A percentile compares a stretch with the other conserved stretches of the same genome.
phyloP scores from a whole-genome alignment of 2,888 invertebrate genomes.

The Athalia circularis region DNA sequence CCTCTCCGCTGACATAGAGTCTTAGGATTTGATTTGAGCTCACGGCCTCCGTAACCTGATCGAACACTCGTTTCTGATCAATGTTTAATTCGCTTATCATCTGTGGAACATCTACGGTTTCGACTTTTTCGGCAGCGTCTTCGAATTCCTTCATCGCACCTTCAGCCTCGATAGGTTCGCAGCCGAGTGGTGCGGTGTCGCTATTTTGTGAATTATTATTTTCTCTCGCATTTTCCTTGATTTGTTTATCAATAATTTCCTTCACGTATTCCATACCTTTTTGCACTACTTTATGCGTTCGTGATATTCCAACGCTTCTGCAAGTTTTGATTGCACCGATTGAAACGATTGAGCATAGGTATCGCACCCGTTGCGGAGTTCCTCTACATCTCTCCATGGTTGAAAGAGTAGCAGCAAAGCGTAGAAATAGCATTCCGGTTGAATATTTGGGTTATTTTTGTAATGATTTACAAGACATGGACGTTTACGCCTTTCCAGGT shows the following conservation, averaged over 20 bases:
- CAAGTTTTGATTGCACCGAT: slow-evolving; percentile 47
- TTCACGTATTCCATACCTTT: slow-evolving; percentile 43
- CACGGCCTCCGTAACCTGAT: slow-evolving; percentile 23
- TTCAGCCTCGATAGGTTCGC: slow-evolving; percentile 48
- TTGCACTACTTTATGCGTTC: slow-evolving; percentile 44
- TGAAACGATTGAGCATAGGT: slow-evolving; percentile 57
- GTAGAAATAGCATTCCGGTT: background rate
- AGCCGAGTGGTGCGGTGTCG: background rate
- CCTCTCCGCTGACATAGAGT: slow-evolving; percentile 59
- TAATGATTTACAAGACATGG: slow-evolving; percentile 8
- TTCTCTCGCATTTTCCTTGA: background rate
- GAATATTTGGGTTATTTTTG: slow-evolving; percentile 10
- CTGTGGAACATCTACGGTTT: slow-evolving; percentile 53
- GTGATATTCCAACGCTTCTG: slow-evolving; percentile 51
- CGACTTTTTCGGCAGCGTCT: slow-evolving; percentile 9
- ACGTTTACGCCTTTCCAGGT: slow-evolving; percentile 44
- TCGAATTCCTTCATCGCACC: slow-evolving; percentile 48
- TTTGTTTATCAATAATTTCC: slow-evolving; percentile 41
- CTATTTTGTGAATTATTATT: slow-evolving; percentile 22
- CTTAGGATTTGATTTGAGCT: slow-evolving; percentile 49
- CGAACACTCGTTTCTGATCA: slow-evolving; percentile 47
- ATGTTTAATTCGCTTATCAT: slow-evolving; percentile 57
- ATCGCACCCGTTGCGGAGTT: slow-evolving; percentile 52
- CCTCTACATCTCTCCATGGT: slow-evolving; percentile 55
- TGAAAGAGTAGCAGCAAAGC: slow-evolving; percentile 50